phyloP scores from a whole-genome alignment of 2,113 vertebrate genomes.

The Panurus biarmicus region DNA sequence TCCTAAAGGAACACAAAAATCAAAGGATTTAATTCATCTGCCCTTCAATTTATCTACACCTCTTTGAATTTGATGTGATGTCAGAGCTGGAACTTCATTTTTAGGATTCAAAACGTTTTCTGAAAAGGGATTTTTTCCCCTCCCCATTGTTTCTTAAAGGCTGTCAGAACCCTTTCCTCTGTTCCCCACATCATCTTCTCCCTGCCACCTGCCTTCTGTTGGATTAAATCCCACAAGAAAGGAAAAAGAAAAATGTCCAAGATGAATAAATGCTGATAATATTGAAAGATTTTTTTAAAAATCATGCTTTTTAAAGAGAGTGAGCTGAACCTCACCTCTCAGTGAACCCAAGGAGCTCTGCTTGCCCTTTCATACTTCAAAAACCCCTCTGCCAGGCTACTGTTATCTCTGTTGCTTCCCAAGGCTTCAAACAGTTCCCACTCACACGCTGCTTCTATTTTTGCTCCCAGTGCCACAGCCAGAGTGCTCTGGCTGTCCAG shows the following conservation, averaged over 20 bases:
- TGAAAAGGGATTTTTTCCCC: not conserved
- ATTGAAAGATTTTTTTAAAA: not conserved
- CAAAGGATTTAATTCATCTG: not conserved
- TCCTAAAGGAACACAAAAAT: not conserved
- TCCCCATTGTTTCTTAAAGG: not conserved
- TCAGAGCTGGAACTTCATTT: not conserved
- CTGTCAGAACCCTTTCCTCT: not conserved
- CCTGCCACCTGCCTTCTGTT: not conserved
- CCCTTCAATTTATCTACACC: not conserved
- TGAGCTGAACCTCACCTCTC: not conserved
- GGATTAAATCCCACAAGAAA: not conserved
- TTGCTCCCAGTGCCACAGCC: not conserved
- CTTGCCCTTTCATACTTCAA: not conserved
- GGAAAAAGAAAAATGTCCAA: not conserved
- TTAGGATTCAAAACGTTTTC: not conserved
- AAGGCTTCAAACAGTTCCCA: not conserved
- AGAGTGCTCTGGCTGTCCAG: not conserved
- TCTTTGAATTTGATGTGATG: not conserved
- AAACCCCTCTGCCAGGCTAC: not conserved
- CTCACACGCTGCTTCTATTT: not conserved
- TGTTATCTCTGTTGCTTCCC: not conserved
- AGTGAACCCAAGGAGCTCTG: not conserved
- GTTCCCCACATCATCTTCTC: not conserved
- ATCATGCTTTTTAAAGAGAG: not conserved
- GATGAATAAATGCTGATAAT: not conserved